A percentile compares a stretch with the other conserved stretches of the same genome.
phyloP scores from a whole-genome alignment of 2,113 vertebrate species.

The Cottus gobio region DNA sequence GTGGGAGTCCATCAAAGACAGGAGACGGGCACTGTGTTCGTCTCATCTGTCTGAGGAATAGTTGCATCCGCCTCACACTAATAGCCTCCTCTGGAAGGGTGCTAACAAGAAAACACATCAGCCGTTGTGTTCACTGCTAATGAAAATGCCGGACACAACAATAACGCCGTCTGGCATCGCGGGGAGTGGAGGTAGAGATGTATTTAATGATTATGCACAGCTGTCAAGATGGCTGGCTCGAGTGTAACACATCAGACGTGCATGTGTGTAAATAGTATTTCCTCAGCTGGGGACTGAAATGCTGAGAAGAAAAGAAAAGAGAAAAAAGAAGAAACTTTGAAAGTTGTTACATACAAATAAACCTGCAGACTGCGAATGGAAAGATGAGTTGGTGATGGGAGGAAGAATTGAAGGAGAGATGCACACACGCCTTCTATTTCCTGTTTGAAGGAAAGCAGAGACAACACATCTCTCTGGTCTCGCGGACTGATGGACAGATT shows the following conservation, averaged over 20 bases:
- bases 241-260: conserved; percentile 35
- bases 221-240: conserved; percentile 10
- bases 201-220: conserved; percentile 47
- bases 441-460: conserved; percentile 7
- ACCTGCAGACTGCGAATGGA: conserved; percentile 30
- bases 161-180: conserved; percentile 4
- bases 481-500: conserved; percentile 36
- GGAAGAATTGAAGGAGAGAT: conserved; percentile 20
- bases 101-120: conserved; percentile 27
- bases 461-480: not conserved
- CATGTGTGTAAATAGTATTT: conserved; percentile 43
- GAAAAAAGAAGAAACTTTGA: conserved; percentile 7
- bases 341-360: conserved; percentile 37
- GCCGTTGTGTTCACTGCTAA: conserved; percentile 25
- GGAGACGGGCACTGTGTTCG: conserved; percentile 1
- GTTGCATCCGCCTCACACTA: conserved; percentile 38
- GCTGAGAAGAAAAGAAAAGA: not conserved
- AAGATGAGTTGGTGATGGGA: conserved; percentile 11
- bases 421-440: not conserved
- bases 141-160: conserved; percentile 48
- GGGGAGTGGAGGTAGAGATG: conserved; percentile 20
- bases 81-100: conserved; percentile 4
- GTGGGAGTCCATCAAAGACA: conserved; percentile 48
- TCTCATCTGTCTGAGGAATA: conserved; percentile 14
- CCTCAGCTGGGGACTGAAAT: conserved; percentile 25